Conservation (phyloP, 2,888 invertebrate species). For the Drosophila melanosoma region DNA sequence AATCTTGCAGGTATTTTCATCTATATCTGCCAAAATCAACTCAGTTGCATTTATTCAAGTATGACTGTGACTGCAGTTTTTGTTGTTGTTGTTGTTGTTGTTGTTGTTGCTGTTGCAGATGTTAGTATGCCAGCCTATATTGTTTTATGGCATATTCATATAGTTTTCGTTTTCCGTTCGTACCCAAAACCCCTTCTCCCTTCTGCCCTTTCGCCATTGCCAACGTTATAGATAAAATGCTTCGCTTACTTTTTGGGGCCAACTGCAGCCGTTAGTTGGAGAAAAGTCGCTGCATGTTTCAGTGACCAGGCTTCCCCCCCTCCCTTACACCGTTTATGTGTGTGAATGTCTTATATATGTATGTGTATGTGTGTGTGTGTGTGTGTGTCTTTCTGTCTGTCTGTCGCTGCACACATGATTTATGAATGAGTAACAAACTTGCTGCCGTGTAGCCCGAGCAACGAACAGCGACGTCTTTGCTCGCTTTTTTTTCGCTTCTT, state of each 20-base stretch:
- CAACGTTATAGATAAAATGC: conserved; percentile 51
- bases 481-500: conserved; percentile 64
- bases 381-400: conserved; percentile 46
- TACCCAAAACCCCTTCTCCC: background rate
- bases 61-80: conserved; percentile 61
- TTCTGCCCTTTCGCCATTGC: background rate
- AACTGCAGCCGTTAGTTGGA: conserved; percentile 58
- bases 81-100: conserved; percentile 29
- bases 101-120: conserved; percentile 53
- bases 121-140: conserved; percentile 64
- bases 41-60: conserved; percentile 27
- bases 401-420: conserved; percentile 79
- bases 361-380: conserved; percentile 26
- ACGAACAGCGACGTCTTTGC: conserved; percentile 70
- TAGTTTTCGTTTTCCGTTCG: conserved; percentile 56
- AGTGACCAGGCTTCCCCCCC: conserved; percentile 68
- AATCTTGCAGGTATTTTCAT: background rate
- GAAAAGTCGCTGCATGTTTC: conserved; percentile 72
- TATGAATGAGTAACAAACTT: conserved; percentile 82
- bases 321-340: conserved; percentile 22
- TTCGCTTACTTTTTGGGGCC: conserved; percentile 65
- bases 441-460: conserved; percentile 76
- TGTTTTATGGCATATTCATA: conserved; percentile 80
- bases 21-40: background rate
- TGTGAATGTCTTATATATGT: conserved; percentile 10